Percentiles rank a stretch among this genome's conserved stretches.
Conservation (phyloP, 2,888 invertebrate species). For the Hanleya hanleyi region DNA sequence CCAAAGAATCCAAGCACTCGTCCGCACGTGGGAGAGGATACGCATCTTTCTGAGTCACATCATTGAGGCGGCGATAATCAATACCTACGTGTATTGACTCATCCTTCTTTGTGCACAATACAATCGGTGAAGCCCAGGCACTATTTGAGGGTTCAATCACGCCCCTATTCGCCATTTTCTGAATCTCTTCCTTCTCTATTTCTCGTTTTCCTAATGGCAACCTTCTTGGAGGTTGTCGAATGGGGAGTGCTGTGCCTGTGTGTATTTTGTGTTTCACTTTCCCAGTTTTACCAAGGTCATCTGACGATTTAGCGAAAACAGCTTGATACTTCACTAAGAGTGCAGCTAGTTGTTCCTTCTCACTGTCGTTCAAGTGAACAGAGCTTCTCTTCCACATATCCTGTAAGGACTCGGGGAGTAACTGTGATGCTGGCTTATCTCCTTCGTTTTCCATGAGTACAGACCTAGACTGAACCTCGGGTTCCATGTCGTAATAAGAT, state of each 20-base stretch:
- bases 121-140: conserved; percentile 1
- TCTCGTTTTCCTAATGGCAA: neutral
- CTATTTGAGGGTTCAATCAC: neutral
- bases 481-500: too few species aligned
- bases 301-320: too few species aligned
- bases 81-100: too few species aligned
- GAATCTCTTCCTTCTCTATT: neutral
- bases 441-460: neutral
- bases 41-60: too few species aligned
- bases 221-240: neutral
- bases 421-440: neutral
- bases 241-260: neutral
- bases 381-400: neutral
- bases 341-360: neutral
- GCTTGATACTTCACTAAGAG: neutral
- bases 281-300: neutral
- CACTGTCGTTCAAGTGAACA: neutral
- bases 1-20: neutral
- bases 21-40: too few species aligned
- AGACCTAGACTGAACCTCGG: neutral
- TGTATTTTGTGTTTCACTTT: neutral
- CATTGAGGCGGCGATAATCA: too few species aligned
- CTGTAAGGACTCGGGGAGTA: neutral
- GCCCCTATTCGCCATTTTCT: neutral
- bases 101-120: neutral